Evolutionary conservation across 2,888 invertebrate genomes (phyloP).

Genomic region (Acleris sparsana): DNA sequence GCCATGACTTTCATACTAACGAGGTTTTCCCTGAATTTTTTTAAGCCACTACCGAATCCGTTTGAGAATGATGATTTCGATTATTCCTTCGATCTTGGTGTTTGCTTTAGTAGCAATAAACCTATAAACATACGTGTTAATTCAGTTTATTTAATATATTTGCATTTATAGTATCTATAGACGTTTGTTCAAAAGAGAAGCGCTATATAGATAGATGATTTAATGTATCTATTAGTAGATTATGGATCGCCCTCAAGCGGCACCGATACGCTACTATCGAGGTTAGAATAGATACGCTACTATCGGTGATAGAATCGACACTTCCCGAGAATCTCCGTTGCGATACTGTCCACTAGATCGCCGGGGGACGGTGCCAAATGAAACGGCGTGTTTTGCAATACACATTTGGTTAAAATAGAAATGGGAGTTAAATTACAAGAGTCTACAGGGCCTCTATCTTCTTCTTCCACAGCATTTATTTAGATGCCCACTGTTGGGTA

Average conservation of each 20-base stretch:
- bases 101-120: conserved; percentile 48
- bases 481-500: too few relatives aligned
- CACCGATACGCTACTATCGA: conserved; percentile 20
- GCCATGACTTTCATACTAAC: conserved; percentile 10
- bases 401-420: conserved; percentile 12
- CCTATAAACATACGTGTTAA: conserved; percentile 48
- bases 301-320: conserved; percentile 31
- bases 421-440: background rate
- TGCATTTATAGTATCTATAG: conserved; percentile 26
- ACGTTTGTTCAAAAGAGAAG: too few relatives aligned
- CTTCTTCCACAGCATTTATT: too few relatives aligned
- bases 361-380: conserved; percentile 28
- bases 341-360: conserved; percentile 32
- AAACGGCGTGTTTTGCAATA: conserved; percentile 26
- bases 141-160: conserved; percentile 52
- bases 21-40: conserved; percentile 3
- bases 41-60: conserved; percentile 8
- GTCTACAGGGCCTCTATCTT: too few relatives aligned
- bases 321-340: conserved; percentile 22
- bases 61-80: conserved; percentile 51
- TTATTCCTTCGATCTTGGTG: conserved; percentile 42
- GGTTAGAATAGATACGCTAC: background rate
- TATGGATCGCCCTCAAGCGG: conserved; percentile 14
- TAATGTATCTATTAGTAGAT: conserved; percentile 16
- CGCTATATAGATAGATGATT: too few relatives aligned